Conservation (phyloP, 2,888 invertebrate species). For the Falcaria lacertinaria region DNA sequence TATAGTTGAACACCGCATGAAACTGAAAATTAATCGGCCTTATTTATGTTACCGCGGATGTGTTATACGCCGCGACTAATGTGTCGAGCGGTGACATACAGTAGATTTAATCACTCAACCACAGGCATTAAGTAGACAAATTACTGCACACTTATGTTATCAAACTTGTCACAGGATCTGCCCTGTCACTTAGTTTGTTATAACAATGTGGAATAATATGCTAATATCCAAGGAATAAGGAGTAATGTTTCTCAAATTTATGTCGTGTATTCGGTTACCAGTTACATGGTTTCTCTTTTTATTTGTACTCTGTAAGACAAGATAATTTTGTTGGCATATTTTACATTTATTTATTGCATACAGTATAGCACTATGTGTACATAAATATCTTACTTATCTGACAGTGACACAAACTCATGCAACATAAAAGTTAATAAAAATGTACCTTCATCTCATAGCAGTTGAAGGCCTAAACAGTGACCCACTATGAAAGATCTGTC, state of each 20-base stretch:
- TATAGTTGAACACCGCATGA: neutral
- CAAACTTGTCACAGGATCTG: conserved; percentile 12
- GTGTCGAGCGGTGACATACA: conserved; percentile 6
- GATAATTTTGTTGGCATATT: no score
- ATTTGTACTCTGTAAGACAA: no score
- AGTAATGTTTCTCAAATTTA: neutral
- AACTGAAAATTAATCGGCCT: neutral
- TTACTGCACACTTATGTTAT: conserved; percentile 12
- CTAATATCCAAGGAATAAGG: neutral
- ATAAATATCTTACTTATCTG: no score
- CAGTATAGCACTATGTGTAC: no score
- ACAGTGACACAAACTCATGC: no score
- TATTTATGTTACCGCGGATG: neutral
- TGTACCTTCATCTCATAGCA: no score
- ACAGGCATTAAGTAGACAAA: conserved; percentile 17
- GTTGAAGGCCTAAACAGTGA: no score
- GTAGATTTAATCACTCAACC: conserved; percentile 15
- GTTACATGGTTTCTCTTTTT: no score
- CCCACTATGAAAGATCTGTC: no score
- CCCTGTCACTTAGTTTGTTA: conserved; percentile 5
- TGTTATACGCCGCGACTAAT: neutral
- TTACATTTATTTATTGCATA: no score
- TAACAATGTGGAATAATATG: neutral
- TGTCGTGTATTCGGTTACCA: no score
- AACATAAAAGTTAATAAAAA: no score